Evolutionary conservation across 1,140 invertebrate genomes (phyloP), one percentile per base, ranked within the genome.

Genomic region (Papilio helenus): DNA sequence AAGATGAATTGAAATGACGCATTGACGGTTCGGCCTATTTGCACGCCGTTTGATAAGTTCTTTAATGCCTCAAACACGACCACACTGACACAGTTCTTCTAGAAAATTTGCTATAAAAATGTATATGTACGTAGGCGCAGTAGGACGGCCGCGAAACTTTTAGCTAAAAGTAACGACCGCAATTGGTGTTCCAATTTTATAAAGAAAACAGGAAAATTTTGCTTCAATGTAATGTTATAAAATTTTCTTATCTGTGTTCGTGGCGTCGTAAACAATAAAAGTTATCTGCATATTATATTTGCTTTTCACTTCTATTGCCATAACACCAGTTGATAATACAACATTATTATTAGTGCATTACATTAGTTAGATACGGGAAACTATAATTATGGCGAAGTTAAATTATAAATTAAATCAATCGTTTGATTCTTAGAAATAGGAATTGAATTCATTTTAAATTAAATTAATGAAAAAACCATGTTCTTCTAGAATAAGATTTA

Each of bases 1-100:
- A 61, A 79, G 84, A 83, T 81, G 83, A 85, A 88, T 85, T 34
- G 34, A 34, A 34, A 34, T 34, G 34, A 83, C 81, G 81, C 83
- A 79, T 85, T 82, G 82, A 81, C 79, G 79, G 83, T 83, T 82
- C 77, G 72, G 80, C 76, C 79, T 83, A 83, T 84, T 85, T 84
- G 82, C 81, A 61, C 20, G 10, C 46, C 71, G n/a, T 77, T 77
- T 77, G 76, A 61, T 61, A 77, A 61, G 44, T 26, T 77, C 55
- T 77, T 77, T 77, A 77, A 61, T 29, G 39, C 18, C 26, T 34
- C 34, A 65, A 77, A 8, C 76, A 77, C 55, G 51, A 34, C 34
- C 34, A 42, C 55, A 55, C 51, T 77, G 76, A 16, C 55, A 42
- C 29, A 18, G 55, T 77, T 26, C 34, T 39, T 39, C 20, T 68